Percentiles rank a stretch among this genome's conserved stretches.
phyloP scores from a whole-genome alignment of 2,797 vertebrate genomes.

The Xerus rutilus region DNA sequence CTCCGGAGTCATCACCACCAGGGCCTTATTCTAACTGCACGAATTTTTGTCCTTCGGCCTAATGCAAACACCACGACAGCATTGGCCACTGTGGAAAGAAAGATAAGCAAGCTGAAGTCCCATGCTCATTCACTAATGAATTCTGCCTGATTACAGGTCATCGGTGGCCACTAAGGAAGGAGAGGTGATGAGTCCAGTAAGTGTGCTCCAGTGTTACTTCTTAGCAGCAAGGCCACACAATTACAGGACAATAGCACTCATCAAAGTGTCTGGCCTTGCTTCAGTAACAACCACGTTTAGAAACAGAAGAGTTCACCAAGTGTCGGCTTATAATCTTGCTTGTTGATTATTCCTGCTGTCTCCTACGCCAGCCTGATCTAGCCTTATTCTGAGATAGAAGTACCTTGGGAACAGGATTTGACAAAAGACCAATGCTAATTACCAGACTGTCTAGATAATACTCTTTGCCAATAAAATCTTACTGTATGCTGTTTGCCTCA shows the following conservation, averaged over 20 bases:
- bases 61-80: background rate
- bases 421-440: constrained; percentile 4
- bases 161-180: background rate
- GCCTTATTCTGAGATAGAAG: constrained; percentile 32
- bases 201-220: background rate
- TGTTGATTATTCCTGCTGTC: background rate
- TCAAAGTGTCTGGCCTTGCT: constrained; percentile 11
- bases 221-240: background rate
- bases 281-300: constrained; percentile 38
- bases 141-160: background rate
- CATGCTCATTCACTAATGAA: background rate
- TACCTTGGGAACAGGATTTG: background rate
- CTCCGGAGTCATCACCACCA: background rate
- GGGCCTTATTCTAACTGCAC: background rate
- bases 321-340: constrained; percentile 24
- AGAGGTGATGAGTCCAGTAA: background rate
- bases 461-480: background rate
- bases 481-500: constrained; percentile 22
- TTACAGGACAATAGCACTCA: background rate
- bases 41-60: background rate
- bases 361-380: background rate
- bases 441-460: constrained; percentile 39
- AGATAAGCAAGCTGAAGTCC: background rate
- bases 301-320: constrained; percentile 20
- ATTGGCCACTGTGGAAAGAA: background rate